Percentiles rank a stretch among this genome's conserved stretches.
phyloP scores from a whole-genome alignment of 2,888 invertebrate genomes.

The Mythimna lalbum region DNA sequence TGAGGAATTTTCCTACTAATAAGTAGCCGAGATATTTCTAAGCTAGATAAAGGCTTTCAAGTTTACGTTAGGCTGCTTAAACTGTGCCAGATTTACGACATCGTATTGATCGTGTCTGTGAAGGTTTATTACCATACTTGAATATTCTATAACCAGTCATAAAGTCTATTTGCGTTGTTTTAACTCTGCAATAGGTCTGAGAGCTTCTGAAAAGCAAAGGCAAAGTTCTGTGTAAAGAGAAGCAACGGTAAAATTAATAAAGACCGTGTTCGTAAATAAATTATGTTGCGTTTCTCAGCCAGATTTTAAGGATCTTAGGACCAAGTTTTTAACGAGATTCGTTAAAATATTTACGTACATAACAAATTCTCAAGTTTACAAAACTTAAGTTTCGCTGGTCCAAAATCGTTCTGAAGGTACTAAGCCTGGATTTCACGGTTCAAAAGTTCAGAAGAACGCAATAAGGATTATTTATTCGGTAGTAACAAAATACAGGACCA shows the following conservation, averaged over 20 bases:
- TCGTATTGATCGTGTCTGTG: conserved; percentile 39
- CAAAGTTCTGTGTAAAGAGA: conserved; percentile 6
- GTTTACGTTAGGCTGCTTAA: conserved; percentile 25
- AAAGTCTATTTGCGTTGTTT: conserved; percentile 46
- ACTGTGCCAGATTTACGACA: conserved; percentile 37
- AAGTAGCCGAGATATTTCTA: neutral
- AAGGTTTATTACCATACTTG: conserved; percentile 49
- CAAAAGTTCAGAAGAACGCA: neutral
- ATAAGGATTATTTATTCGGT: conserved; percentile 7
- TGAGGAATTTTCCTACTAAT: conserved; percentile 1
- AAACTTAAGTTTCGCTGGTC: neutral
- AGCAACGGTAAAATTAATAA: conserved; percentile 4
- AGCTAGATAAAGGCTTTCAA: neutral
- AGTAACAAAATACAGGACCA: conserved; percentile 42
- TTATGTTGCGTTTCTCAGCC: neutral
- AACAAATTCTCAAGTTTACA: conserved; percentile 22
- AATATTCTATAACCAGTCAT: conserved; percentile 32
- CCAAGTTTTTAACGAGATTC: conserved; percentile 47
- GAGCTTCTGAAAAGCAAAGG: conserved; percentile 8
- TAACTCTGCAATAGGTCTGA: neutral
- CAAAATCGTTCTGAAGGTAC: conserved; percentile 11
- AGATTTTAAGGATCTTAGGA: conserved; percentile 14
- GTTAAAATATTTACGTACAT: conserved; percentile 39
- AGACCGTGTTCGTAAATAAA: conserved; percentile 13
- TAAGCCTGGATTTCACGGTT: conserved; percentile 19